Conservation (phyloP, 1,140 invertebrate genomes). For the Drosophila willistoni region DNA sequence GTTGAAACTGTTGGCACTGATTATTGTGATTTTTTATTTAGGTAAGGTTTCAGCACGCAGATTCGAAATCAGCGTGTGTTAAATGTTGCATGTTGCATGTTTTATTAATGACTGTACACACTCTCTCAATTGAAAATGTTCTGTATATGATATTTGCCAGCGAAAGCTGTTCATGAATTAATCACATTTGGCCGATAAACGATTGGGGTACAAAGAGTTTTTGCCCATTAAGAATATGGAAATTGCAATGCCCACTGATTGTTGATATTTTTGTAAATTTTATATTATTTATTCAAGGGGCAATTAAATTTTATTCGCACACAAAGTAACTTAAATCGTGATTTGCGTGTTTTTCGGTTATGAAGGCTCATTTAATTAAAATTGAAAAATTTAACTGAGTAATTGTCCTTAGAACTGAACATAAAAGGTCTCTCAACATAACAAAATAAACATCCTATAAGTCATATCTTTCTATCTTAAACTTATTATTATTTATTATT, state of each 20-base stretch:
- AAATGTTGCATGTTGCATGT: constrained; percentile 23
- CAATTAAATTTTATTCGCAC: constrained; percentile 3
- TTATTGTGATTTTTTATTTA: constrained; percentile 78
- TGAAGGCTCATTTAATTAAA: background rate
- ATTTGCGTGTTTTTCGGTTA: background rate
- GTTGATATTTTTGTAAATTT: constrained; percentile 28
- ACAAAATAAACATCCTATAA: too few relatives aligned
- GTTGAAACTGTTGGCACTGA: constrained; percentile 67
- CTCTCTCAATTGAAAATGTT: constrained; percentile 54
- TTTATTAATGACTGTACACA: constrained; percentile 51
- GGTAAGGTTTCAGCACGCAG: constrained; percentile 49
- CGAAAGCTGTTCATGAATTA: constrained; percentile 38
- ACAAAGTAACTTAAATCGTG: background rate
- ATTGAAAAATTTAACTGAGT: background rate
- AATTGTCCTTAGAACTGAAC: too few relatives aligned
- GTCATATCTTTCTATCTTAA: too few relatives aligned
- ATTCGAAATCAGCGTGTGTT: background rate
- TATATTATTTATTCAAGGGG: constrained; percentile 27
- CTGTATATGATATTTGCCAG: constrained; percentile 48
- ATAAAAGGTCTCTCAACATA: too few relatives aligned
- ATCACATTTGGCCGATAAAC: constrained; percentile 62
- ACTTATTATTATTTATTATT: too few relatives aligned
- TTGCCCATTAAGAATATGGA: constrained; percentile 48
- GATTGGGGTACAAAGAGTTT: constrained; percentile 50
- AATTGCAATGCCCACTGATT: constrained; percentile 30